A percentile compares a stretch with the other conserved stretches of the same genome.
These are phyloP conservation scores for Drosophila serrata DNA, from an alignment of 1,140 invertebrate genomes.

Conservation along the genomic window DNA sequence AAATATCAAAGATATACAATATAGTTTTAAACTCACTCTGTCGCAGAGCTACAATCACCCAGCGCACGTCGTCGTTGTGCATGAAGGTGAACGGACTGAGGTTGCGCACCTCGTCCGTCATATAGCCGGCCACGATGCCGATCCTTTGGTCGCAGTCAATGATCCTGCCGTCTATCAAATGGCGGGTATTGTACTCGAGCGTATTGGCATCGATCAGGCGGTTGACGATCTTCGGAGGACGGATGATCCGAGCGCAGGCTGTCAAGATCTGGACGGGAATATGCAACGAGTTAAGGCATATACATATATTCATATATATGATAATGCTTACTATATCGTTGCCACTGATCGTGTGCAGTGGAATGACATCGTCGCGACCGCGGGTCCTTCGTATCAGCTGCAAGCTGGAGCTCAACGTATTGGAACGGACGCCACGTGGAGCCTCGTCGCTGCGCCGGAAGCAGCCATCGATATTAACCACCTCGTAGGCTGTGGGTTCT, in stretches of 20 bases:
- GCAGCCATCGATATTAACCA: constrained; percentile 87
- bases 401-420: constrained; percentile 85
- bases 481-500: constrained; percentile 89
- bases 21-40: constrained; percentile 89
- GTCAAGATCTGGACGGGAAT: constrained; percentile 87
- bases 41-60: constrained; percentile 92
- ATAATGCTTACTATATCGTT: constrained; percentile 86
- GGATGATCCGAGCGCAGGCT: constrained; percentile 88
- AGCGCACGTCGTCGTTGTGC: constrained; percentile 93
- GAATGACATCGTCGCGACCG: constrained; percentile 85
- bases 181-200: constrained; percentile 94
- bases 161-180: constrained; percentile 93
- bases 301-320: neutral
- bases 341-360: constrained; percentile 86
- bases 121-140: constrained; percentile 93
- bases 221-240: constrained; percentile 89
- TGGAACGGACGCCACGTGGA: constrained; percentile 74
- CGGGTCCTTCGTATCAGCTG: constrained; percentile 86
- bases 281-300: neutral
- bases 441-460: constrained; percentile 86
- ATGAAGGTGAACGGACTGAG: constrained; percentile 94
- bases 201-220: constrained; percentile 90
- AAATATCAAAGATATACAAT: too few species aligned
- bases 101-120: constrained; percentile 93
- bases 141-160: constrained; percentile 94